These are phyloP conservation scores for Drosophila lacteicornis DNA, from an alignment of 1,140 invertebrate genomes.

Conservation along the genomic window DNA sequence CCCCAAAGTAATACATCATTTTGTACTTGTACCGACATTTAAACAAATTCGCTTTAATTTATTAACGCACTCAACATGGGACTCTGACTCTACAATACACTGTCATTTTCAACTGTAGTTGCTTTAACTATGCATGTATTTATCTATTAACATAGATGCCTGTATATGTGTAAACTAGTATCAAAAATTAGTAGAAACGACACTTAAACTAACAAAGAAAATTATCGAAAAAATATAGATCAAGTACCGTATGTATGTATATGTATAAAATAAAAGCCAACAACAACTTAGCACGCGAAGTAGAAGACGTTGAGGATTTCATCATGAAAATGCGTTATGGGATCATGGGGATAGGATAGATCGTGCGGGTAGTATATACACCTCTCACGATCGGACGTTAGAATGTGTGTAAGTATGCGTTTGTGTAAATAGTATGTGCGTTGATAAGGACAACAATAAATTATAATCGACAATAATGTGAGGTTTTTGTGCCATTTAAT, in stretches of 20 bases:
- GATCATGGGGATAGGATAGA: slow-evolving; percentile 31
- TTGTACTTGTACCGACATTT: slow-evolving; percentile 66
- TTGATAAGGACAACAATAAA: slow-evolving; percentile 79
- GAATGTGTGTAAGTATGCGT: slow-evolving; percentile 33
- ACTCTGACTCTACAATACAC: slow-evolving; percentile 68
- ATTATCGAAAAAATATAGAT: slow-evolving; percentile 72
- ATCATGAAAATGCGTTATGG: slow-evolving; percentile 46
- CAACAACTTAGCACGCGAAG: slow-evolving; percentile 70
- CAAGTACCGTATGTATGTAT: slow-evolving; percentile 43
- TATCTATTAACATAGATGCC: slow-evolving; percentile 60
- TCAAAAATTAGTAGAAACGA: slow-evolving; percentile 82
- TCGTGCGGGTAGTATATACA: slow-evolving; percentile 14
- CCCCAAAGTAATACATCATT: slow-evolving; percentile 16
- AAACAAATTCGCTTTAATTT: slow-evolving; percentile 81
- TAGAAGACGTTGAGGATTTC: slow-evolving; percentile 64
- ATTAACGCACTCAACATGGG: slow-evolving; percentile 81
- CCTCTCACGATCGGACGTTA: slow-evolving; percentile 25
- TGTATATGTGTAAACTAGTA: slow-evolving; percentile 81
- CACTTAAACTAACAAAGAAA: slow-evolving; percentile 74
- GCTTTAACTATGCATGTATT: slow-evolving; percentile 57
- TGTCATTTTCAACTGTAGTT: slow-evolving; percentile 66
- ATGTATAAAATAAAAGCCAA: slow-evolving; percentile 74
- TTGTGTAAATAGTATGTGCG: slow-evolving; percentile 31
- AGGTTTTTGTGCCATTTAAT: slow-evolving; percentile 74
- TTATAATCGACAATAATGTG: slow-evolving; percentile 79